phyloP scores from a whole-genome alignment of 2,888 invertebrate species.

The Cylindroiulus punctatus region DNA sequence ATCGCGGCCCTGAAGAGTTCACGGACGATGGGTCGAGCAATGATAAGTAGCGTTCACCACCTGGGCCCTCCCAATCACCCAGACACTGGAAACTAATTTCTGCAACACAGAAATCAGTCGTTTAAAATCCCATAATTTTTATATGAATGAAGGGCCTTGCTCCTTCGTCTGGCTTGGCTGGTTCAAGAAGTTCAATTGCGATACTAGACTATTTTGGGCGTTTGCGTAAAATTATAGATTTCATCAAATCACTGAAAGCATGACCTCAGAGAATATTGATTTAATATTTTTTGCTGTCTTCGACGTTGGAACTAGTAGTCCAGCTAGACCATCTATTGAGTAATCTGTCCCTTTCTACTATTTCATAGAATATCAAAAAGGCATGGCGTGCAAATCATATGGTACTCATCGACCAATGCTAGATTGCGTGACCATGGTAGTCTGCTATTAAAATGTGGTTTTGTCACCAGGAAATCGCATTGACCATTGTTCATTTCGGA shows the following conservation, averaged over 20 bases:
- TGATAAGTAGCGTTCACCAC: conserved; percentile 70
- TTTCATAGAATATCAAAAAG: not conserved
- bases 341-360: too few species aligned
- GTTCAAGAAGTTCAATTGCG: not conserved
- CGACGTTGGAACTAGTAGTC: too few species aligned
- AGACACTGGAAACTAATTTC: conserved; percentile 74
- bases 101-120: conserved; percentile 60
- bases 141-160: not conserved
- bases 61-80: conserved; percentile 73
- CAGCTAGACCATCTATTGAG: too few species aligned
- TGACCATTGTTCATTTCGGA: conserved; percentile 29
- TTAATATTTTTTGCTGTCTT: too few species aligned
- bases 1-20: conserved; percentile 60
- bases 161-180: not conserved
- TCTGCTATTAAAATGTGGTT: not conserved
- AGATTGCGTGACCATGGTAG: not conserved
- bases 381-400: not conserved
- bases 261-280: too few species aligned
- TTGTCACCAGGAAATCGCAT: not conserved
- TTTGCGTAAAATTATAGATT: not conserved
- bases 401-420: not conserved
- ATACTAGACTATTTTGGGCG: not conserved
- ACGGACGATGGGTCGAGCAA: conserved; percentile 60
- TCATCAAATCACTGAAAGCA: too few species aligned
- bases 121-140: not conserved